Evolutionary conservation across 2,888 invertebrate species (phyloP), one percentile per base, ranked within the genome.

Genomic region (Germaria angustata): DNA sequence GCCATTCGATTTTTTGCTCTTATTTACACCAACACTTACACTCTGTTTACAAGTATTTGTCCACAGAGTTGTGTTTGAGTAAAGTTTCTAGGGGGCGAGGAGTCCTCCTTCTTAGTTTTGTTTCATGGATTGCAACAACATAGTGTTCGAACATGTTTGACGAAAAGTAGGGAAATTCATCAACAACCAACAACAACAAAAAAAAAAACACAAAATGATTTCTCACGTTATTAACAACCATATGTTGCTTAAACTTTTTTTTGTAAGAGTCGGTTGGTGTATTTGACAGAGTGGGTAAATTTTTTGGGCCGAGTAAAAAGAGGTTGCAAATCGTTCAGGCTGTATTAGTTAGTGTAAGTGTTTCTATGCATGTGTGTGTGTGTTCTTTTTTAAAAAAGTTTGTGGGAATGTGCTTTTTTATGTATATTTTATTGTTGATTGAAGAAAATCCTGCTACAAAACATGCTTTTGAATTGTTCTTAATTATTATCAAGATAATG

Each of bases 401-500:
- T 57, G 15, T 20, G 20, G 11, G n/a, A 57, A 57, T 36, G 36
- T 71, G 13, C 6, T 9, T 46, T 34, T 39, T 34, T 46, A 36
- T 46, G 36, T 36, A 49, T 55, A 63, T 36, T 53, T 20, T 51
- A 59, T 68, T 59, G 53, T 68, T 73, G 57, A 41, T 72, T 57
- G 55, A 71, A 46, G 46, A 49, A 72, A 72, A 72, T 72, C 49
- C 49, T 22, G 72, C 39, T 79, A 51, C 20, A 53, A 61, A 69
- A 53, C 66, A 72, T 55, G 28, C 32, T 65, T 69, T 55, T 72
- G 71, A 72, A 81, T 81, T 72, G 77, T 72, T 72, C 69, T 77
- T 77, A 77, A 81, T 81, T 77, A 72, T 68, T 72, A 81, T 81
- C 75, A 80, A 59, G 66, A 77, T 69, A 77, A 77, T 68, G 51